phyloP scores from a whole-genome alignment of 1,140 invertebrate genomes.

The Drosophila equinoxialis region DNA sequence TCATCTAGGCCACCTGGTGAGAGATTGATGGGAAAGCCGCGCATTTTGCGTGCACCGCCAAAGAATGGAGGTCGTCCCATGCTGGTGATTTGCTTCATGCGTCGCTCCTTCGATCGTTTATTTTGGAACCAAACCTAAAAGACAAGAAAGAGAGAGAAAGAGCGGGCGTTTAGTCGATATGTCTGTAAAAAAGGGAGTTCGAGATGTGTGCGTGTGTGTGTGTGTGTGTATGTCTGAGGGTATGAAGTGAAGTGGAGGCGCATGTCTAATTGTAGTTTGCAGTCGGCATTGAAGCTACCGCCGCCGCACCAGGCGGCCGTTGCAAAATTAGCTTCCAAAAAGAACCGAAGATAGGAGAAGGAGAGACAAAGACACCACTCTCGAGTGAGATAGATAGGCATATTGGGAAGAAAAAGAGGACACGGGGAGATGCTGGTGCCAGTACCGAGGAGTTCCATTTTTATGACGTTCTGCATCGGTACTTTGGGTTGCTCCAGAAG shows the following conservation, averaged over 20 bases:
- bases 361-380: background rate
- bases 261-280: conserved; percentile 61
- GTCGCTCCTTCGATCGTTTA: conserved; percentile 97
- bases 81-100: conserved; percentile 95
- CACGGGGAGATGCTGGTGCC: conserved; percentile 20
- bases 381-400: background rate
- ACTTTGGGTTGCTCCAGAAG: conserved; percentile 74
- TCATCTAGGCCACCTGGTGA: conserved; percentile 92
- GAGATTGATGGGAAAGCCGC: conserved; percentile 94
- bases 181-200: background rate
- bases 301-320: conserved; percentile 71
- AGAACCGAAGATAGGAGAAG: background rate
- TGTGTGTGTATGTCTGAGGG: background rate
- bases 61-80: conserved; percentile 96
- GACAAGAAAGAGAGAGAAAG: background rate
- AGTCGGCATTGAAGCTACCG: conserved; percentile 68
- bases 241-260: conserved; percentile 20
- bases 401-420: background rate
- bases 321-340: conserved; percentile 68
- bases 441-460: conserved; percentile 32
- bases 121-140: conserved; percentile 99
- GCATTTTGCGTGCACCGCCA: conserved; percentile 94
- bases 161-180: conserved; percentile 10
- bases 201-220: background rate
- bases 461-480: conserved; percentile 69